Evolutionary conservation across 2,888 invertebrate genomes (phyloP), one percentile per base, ranked within the genome.

Genomic region (Ectemnius lituratus): DNA sequence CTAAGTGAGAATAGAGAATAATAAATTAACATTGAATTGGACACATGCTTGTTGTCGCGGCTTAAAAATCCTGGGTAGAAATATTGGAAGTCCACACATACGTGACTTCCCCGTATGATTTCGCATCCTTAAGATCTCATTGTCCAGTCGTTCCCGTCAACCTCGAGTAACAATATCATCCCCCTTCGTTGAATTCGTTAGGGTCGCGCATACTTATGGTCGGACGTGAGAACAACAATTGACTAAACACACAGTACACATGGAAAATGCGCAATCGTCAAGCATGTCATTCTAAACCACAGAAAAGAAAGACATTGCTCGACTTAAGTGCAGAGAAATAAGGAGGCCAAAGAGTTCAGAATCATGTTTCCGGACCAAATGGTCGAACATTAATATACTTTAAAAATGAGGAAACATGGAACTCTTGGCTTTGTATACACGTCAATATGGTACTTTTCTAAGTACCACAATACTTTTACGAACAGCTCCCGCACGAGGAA

Each of bases 231-330:
- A 52, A 52, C 52, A 52, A 52, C n/a, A 52, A 14, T 14, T 52
- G 8, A 13, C 52, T 52, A 52, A 52, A 52, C 52, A 52, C 52
- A 5, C 16, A 52, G 52, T 52, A 52, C 52, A 52, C 52, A 62
- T 46, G 45, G 61, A 62, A 62, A 28, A 66, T 18, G 27, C 52
- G 28, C 49, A 27, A 52, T 14, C 0, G 5, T 79, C 72, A 72
- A 79, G 67, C 77, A 69, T 69, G 16, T 56, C 2, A n/a, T 61
- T 65, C 16, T 8, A 59, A 66, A 73, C 52, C 57, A 62, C 61
- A 60, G 45, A 67, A 67, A 67, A 63, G 46, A 58, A 20, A 66
- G 37, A 16, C 60, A 6, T 18, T 18, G 13, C 37, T 37, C 37
- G 37, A 37, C 37, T 37, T 6, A 37, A 11, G 37, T 37, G 37